Conservation (phyloP, 2,113 vertebrate genomes). For the Coryphaenoides rupestris region DNA sequence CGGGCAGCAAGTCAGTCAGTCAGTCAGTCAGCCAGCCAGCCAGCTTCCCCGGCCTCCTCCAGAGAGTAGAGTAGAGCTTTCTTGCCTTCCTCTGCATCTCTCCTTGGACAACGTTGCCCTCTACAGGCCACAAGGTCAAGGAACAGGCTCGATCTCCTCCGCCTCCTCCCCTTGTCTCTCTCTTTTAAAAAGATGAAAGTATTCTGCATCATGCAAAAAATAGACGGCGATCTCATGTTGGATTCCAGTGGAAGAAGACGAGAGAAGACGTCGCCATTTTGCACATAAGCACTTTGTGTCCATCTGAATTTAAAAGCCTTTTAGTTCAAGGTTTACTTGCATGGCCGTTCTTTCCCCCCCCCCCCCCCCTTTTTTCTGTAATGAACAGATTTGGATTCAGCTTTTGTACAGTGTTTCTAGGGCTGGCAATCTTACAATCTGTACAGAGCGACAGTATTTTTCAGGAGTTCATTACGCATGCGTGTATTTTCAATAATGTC, state of each 20-base stretch:
- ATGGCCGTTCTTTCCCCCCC: too few relatives aligned
- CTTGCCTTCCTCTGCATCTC: too few relatives aligned
- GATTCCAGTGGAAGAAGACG: background rate
- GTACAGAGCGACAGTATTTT: constrained; percentile 39
- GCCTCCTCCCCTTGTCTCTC: background rate
- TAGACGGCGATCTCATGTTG: background rate
- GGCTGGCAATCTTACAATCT: background rate
- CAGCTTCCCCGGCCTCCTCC: too few relatives aligned
- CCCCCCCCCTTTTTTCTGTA: constrained; percentile 26
- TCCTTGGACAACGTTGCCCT: too few relatives aligned
- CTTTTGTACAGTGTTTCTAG: constrained; percentile 36
- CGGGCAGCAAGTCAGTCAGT: too few relatives aligned
- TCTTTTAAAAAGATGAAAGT: background rate
- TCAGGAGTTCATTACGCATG: constrained; percentile 59
- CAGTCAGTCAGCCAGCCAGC: too few relatives aligned
- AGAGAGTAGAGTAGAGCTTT: too few relatives aligned
- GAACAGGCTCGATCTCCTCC: background rate
- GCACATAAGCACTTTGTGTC: constrained; percentile 50
- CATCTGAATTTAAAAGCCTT: constrained; percentile 24
- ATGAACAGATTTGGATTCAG: constrained; percentile 33
- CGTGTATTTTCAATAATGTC: constrained; percentile 42
- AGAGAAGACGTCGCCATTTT: constrained; percentile 2
- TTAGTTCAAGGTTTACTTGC: constrained; percentile 39
- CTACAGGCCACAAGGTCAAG: too few relatives aligned
- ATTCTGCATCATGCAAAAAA: too few relatives aligned